phyloP scores from a whole-genome alignment of 2,888 invertebrate genomes.

The Phyto melanocephala region DNA sequence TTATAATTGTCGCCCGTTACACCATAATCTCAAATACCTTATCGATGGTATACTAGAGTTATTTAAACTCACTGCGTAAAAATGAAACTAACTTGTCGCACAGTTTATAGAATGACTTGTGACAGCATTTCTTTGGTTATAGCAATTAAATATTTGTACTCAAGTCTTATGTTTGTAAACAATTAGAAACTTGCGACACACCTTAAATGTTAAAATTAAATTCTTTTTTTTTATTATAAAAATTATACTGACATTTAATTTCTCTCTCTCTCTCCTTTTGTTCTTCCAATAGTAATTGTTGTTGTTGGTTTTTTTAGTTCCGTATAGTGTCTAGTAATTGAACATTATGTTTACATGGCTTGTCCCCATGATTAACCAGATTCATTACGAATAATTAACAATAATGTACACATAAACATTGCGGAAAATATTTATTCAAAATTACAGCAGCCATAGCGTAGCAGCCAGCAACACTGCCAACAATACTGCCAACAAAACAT shows the following conservation, averaged over 20 bases:
- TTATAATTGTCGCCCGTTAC: too few relatives aligned
- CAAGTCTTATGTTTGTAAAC: slow-evolving; percentile 15
- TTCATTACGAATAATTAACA: slow-evolving; percentile 53
- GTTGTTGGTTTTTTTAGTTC: slow-evolving; percentile 37
- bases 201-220: not conserved
- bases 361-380: slow-evolving; percentile 55
- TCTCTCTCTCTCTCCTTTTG: too few relatives aligned
- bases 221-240: not conserved
- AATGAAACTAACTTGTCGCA: too few relatives aligned
- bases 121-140: not conserved
- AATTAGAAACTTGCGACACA: not conserved
- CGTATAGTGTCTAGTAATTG: slow-evolving; percentile 42
- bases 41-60: too few relatives aligned
- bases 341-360: slow-evolving; percentile 48
- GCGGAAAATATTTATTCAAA: slow-evolving; percentile 55
- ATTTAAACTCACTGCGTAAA: too few relatives aligned
- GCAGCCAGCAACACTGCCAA: not conserved
- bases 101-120: not conserved
- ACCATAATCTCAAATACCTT: too few relatives aligned
- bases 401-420: slow-evolving; percentile 32
- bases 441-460: not conserved
- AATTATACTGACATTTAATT: not conserved
- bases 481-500: not conserved
- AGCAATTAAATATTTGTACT: slow-evolving; percentile 3
- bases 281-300: not conserved